Conservation (phyloP, 2,797 vertebrate species). For the Lophius americanus region DNA sequence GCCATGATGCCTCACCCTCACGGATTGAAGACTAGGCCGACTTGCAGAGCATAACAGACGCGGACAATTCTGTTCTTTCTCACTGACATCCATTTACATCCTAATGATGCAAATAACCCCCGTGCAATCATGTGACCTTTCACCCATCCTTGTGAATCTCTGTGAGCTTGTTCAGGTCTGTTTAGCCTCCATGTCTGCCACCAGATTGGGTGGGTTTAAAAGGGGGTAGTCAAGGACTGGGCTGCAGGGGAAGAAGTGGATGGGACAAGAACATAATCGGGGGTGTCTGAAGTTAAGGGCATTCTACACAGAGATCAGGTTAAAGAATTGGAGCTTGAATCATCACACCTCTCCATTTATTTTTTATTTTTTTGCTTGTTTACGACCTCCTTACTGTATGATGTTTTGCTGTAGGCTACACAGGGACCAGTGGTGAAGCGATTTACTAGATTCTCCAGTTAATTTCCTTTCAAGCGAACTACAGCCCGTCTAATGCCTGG, state of each 20-base stretch:
- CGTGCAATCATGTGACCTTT: conserved; percentile 57
- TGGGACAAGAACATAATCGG: conserved; percentile 20
- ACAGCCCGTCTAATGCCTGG: conserved; percentile 27
- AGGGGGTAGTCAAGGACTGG: conserved; percentile 39
- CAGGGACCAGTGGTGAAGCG: conserved; percentile 32
- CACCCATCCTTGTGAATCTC: conserved; percentile 24
- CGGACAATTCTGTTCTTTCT: conserved; percentile 31
- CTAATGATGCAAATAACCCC: conserved; percentile 60
- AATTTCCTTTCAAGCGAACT: conserved; percentile 47
- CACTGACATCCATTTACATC: conserved; percentile 66
- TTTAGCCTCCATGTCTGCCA: conserved; percentile 24
- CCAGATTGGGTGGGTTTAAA: conserved; percentile 12
- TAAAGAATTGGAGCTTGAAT: conserved; percentile 33
- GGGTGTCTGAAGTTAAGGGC: conserved; percentile 43
- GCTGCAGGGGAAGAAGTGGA: conserved; percentile 28
- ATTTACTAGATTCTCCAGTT: conserved; percentile 48
- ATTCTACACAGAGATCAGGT: conserved; percentile 19
- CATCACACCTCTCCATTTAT: conserved; percentile 4
- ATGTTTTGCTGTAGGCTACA: conserved; percentile 39
- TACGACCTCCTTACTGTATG: conserved; percentile 12
- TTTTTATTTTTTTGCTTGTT: not conserved
- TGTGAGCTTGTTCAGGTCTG: conserved; percentile 24
- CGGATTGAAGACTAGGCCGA: conserved; percentile 22
- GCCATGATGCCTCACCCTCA: conserved; percentile 37
- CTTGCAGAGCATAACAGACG: not conserved